These are phyloP conservation scores for Minunthozetes semirufus DNA, from an alignment of 2,888 invertebrate species.

Conservation along the genomic window DNA sequence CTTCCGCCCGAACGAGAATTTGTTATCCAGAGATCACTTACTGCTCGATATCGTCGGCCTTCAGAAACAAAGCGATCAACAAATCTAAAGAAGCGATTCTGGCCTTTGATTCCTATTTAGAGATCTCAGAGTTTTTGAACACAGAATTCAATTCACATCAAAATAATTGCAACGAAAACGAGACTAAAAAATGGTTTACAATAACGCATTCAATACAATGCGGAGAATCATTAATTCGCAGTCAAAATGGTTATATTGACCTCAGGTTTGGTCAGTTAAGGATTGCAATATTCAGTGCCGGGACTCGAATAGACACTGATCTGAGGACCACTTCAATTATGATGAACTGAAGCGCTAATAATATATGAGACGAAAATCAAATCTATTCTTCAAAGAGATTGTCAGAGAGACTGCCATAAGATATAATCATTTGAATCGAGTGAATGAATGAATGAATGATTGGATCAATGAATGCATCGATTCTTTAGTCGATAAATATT, in stretches of 20 bases:
- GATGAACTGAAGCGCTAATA: neutral
- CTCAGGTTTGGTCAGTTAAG: conserved; percentile 7
- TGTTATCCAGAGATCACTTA: conserved; percentile 26
- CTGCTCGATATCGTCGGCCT: neutral
- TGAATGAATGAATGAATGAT: neutral
- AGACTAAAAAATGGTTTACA: neutral
- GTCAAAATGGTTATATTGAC: conserved; percentile 11
- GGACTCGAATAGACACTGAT: neutral
- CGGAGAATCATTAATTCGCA: neutral
- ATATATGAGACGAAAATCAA: neutral
- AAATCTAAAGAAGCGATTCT: conserved; percentile 28
- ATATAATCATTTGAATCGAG: neutral
- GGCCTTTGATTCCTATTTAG: neutral
- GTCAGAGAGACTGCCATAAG: neutral
- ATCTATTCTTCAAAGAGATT: neutral
- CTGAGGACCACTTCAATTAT: neutral
- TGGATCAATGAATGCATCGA: neutral
- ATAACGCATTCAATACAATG: neutral
- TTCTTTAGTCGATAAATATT: too few species aligned
- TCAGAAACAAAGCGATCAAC: conserved; percentile 18
- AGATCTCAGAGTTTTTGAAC: conserved; percentile 15
- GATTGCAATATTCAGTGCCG: conserved; percentile 4
- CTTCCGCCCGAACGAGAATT: conserved; percentile 22
- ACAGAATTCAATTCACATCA: neutral
- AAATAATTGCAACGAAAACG: neutral